Base-by-base conservation (phyloP, 2,888 invertebrate species). In the Hydroisotoma schaefferi region DNA sequence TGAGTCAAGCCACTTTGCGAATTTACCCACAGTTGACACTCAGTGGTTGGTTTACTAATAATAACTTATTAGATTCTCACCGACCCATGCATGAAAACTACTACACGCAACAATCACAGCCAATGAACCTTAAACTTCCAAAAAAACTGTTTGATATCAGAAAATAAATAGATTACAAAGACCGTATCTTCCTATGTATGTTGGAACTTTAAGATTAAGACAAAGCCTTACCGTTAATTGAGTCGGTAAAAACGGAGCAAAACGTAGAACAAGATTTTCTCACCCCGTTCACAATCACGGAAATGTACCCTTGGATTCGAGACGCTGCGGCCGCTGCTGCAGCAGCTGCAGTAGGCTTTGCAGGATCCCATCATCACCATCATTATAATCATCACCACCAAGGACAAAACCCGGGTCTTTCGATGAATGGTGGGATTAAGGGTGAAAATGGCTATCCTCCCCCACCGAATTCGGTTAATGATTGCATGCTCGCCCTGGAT, bases 401-500 rank as follows among this genome's bases (percentile, higher is more conserved):
- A 52, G 44, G 64, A 26, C 63, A 65, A 37, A 61, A 46, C 40
- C 53, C 65, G 33, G 61, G 55, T 44, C 59, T 67, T 10, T 59
- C 70, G 5, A 26, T 68, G 25, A 67, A 68, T 43, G 67, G 69
- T 6, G 71, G 70, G 20, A 71, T 73, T 37, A 74, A 74, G 60
- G 71, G 70, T 25, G 74, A 74, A 61, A 73, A 73, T 63, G 74
- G 74, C 18, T 74, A 65, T 54, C 58, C 60, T n/a, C 38, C 55
- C 25, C 44, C 48, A 33, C 60, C 60, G 20, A 59, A 63, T 40
- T 56, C 65, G 8, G 68, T 67, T 79, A 84, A 83, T 75, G 85
- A 85, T 78, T 85, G 85, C 76, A 85, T 85, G 85, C 76, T 85
- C 72, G 84, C 84, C 47, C 80, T 85, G 66, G 85, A 85, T 76